Evolutionary conservation across 2,888 invertebrate species (phyloP), one percentile per base, ranked within the genome.

Genomic region (Odontocerum albicorne): DNA sequence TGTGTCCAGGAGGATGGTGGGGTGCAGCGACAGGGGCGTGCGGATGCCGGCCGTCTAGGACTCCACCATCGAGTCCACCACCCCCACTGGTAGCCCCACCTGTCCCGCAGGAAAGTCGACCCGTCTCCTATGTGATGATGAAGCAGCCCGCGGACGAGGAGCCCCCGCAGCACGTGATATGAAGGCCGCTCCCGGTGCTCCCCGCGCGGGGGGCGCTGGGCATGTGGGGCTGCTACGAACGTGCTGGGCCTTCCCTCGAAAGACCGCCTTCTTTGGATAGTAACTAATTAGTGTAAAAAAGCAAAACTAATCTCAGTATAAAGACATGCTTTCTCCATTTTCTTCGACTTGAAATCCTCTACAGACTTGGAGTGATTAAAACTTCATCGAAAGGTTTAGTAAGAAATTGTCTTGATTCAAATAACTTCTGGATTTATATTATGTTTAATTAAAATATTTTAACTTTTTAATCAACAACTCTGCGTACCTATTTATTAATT

Each of bases 141-240:
- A 74, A 74, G 17, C 63, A 67, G 64, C 81, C 79, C 31, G 78
- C 80, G 21, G 74, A 74, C n/a, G 62, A 67, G 64, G 81, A 81
- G 62, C 76, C 75, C 0, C 77, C 77, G 1, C 78, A 83, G 56
- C 88, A 88, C 70, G 86, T 88, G 72, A 89, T 89, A 83, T 89
- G 88, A 89, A 88, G 86, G 81, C 88, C 88, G 76, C 87, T 88
- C 69, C 85, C 88, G 85, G 83, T 84, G 82, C 88, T 88, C 77
- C 87, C 87, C 67, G 68, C 74, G 85, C 74, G 86, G 66, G 72
- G 71, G 53, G 71, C 77, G 60, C 65, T 72, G 63, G 79, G 77
- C 62, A 81, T 70, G 70, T 71, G 70, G 70, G 56, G 45, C 64
- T 70, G 72, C 55, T 70, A 73, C 53, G 72, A 68, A 62, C 65